These are phyloP conservation scores for Saguinus midas DNA, from an alignment of 2,113 vertebrate species.

Conservation along the genomic window DNA sequence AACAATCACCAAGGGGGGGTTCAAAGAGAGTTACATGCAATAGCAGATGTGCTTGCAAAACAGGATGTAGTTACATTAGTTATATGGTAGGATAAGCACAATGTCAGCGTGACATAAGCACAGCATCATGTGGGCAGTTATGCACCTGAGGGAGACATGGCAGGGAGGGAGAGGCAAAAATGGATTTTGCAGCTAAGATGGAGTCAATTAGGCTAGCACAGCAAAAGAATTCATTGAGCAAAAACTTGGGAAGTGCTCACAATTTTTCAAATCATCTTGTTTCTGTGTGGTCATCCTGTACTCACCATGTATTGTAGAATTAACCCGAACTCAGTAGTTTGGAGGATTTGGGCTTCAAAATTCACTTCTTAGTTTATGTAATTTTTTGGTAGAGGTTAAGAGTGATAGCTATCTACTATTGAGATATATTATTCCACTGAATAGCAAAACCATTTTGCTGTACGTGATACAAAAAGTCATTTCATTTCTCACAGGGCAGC, in stretches of 20 bases:
- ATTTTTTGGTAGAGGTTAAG: not conserved
- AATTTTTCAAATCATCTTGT: not conserved
- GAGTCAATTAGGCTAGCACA: too few relatives aligned
- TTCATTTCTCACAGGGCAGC: conserved; percentile 45
- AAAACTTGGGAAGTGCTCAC: not conserved
- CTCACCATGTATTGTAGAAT: not conserved
- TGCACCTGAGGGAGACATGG: too few relatives aligned
- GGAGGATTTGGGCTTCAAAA: conserved; percentile 13
- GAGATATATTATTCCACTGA: conserved; percentile 50
- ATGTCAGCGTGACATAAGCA: too few relatives aligned
- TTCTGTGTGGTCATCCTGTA: not conserved
- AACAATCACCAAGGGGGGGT: too few relatives aligned
- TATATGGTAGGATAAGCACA: too few relatives aligned
- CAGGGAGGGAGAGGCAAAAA: too few relatives aligned
- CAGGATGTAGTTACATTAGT: too few relatives aligned
- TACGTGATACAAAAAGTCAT: not conserved
- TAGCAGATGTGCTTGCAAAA: too few relatives aligned
- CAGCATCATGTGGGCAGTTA: too few relatives aligned
- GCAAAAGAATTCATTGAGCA: not conserved
- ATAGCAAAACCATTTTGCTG: conserved; percentile 37
- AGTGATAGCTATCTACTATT: not conserved
- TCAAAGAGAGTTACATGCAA: too few relatives aligned
- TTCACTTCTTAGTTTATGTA: not conserved
- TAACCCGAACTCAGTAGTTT: not conserved
- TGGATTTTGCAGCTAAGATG: too few relatives aligned